Base-by-base conservation (phyloP, 2,888 invertebrate genomes). In the Diabrotica balteata region DNA sequence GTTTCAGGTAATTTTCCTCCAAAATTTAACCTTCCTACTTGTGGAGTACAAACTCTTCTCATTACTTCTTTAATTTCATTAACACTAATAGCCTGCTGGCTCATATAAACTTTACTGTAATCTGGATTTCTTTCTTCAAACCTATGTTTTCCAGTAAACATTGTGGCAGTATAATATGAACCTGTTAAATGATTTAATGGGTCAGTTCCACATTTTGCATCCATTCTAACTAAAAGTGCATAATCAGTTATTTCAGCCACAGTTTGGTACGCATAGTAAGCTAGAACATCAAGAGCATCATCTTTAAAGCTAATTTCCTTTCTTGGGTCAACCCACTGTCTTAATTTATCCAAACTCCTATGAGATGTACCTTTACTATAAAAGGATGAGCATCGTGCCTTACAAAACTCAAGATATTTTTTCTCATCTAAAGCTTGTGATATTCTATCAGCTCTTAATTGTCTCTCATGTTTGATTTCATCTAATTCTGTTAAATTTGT, bases 191-290 rank as follows among this genome's bases (percentile, higher is more conserved):
- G 89, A 72, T 89, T 89, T 65, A 91, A 89, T 0, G 92, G 90
- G 80, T 93, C 93, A 3, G 89, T 89, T 52, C 86, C 89, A 80
- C 89, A 90, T 71, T 87, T 89, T 51, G 88, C 88, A 81, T 95
- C 95, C 77, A 94, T 89, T 54, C 95, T 87, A 2, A 95, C 90
- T 58, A 96, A 81, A 70, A 96, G 89, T 0, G 94, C 92, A 75
- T 92, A 89, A 84, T 96, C 96, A 2, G 94, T 90, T 66, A 96
- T 90, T 81, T 95, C 93, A 0, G 96, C 96, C 7, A 97, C 92
- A 0, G 94, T 94, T 85, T 97, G 96, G 81, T 94, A 94, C 0
- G 95, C 95, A 73, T 96, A 86, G 80, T 95, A 96, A 57, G 92
- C 90, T 70, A 97, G 83, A 4, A 96, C 90, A 79, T 93, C 93